Evolutionary conservation across 2,888 invertebrate species (phyloP).

Genomic region (Lasioglossum figueresi): DNA sequence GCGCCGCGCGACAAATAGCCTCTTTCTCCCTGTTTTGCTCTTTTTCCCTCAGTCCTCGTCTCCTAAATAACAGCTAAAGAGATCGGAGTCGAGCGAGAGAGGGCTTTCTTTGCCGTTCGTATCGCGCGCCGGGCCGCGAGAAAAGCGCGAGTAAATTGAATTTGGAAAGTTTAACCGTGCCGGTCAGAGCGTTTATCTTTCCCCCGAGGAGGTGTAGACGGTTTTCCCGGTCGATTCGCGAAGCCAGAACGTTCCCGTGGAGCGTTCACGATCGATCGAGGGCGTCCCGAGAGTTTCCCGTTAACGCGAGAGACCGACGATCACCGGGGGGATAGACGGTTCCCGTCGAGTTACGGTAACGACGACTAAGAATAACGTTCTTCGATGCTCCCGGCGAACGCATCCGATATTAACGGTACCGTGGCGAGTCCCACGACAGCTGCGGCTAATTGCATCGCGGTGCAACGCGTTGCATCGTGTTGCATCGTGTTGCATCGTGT

Average conservation of each 20-base stretch:
- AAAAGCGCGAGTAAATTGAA: background rate
- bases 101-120: background rate
- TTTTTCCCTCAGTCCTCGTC: background rate
- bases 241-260: background rate
- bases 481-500: too few relatives aligned
- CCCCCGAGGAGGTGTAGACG: background rate
- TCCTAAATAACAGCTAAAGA: background rate
- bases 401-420: slow-evolving; percentile 53
- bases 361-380: slow-evolving; percentile 35
- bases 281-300: slow-evolving; percentile 1
- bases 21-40: background rate
- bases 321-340: background rate
- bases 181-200: background rate
- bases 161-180: background rate
- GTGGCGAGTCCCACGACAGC: slow-evolving; percentile 46
- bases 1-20: background rate
- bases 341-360: slow-evolving; percentile 50
- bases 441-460: slow-evolving; percentile 54
- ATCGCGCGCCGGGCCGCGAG: background rate
- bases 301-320: slow-evolving; percentile 8
- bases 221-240: background rate
- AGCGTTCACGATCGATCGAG: background rate
- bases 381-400: slow-evolving; percentile 32
- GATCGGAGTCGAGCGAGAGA: background rate
- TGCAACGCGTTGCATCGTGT: background rate